Evolutionary conservation across 2,113 vertebrate genomes (phyloP), one percentile per base, ranked within the genome.

Genomic region (Mugil cephalus): DNA sequence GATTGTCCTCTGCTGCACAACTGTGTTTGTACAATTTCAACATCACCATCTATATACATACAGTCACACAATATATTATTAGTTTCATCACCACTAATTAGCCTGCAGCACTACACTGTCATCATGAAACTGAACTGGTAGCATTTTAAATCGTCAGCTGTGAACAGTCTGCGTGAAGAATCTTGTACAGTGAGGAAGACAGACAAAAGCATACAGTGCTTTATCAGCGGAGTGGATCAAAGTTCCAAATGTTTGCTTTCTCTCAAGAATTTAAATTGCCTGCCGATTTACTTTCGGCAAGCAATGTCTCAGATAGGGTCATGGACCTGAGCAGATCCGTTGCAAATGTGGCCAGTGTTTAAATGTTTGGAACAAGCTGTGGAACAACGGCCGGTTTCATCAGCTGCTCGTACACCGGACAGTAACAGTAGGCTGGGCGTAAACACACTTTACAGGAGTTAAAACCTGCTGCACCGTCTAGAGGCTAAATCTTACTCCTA

Each of bases 71-170:
- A 75, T 82, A 77, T 71, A 78, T 81, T 68, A 76, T 74, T 52
- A 79, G 43, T 36, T 72, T 61, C 15, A 84, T 68, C 43, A 56
- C 66, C 73, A 69, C 54, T 45, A 51, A 75, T 79, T 62, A 65
- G 69, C 63, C 47, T 51, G 24, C 53, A 74, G 59, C 24, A 54
- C 53, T 45, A 50, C 58, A 84, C 48, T 62, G 73, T 76, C 61
- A 59, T 83, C 63, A 67, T 75, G 47, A 72, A 80, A 40, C 69
- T 53, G 40, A 77, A 83, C 79, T 71, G 50, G 42, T 10, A 65
- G 43, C 67, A 62, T 86, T 77, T 76, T 18, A 73, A 70, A 85
- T 77, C 50, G 73, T 83, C 24, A 71, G 55, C 82, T 79, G 59
- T 46, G 69, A 86, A 36, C 12, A 17, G n/a, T 61, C 69, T 66